Conservation (phyloP, 2,113 vertebrate genomes). For the Brachyistius frenatus region DNA sequence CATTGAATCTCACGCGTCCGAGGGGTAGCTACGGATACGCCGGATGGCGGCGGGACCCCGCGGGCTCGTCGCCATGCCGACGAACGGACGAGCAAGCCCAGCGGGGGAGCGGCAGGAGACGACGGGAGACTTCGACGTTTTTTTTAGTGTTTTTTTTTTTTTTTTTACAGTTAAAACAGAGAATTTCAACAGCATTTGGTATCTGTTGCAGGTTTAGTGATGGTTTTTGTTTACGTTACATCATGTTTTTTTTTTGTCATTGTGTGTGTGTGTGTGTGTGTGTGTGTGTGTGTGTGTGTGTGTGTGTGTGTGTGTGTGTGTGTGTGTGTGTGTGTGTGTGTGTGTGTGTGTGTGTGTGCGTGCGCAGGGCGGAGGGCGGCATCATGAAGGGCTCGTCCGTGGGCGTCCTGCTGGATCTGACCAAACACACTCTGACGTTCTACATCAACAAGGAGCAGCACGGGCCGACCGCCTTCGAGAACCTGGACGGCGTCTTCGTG, state of each 20-base stretch:
- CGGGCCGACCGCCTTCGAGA: constrained; percentile 94
- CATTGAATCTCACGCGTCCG: constrained; percentile 1
- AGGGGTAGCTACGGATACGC: constrained; percentile 9
- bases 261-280: too few relatives aligned
- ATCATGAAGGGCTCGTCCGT: constrained; percentile 93
- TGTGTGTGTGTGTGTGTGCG: constrained; percentile 43
- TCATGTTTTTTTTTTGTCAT: too few relatives aligned
- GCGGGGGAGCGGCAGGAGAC: constrained; percentile 33
- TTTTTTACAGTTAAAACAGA: too few relatives aligned
- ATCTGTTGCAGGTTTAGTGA: too few relatives aligned
- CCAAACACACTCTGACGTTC: constrained; percentile 93
- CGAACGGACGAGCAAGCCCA: constrained; percentile 64
- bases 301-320: constrained; percentile 43
- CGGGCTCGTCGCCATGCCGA: constrained; percentile 16
- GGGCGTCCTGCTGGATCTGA: constrained; percentile 94
- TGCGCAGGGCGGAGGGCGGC: constrained; percentile 93
- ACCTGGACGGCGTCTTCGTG: constrained; percentile 95
- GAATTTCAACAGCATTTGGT: too few relatives aligned
- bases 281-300: constrained; percentile 21
- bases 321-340: constrained; percentile 1
- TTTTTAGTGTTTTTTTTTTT: too few relatives aligned
- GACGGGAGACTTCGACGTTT: not conserved
- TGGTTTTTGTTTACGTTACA: too few relatives aligned
- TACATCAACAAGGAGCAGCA: constrained; percentile 98
- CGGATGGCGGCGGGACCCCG: constrained; percentile 25